Base-by-base conservation (phyloP, 1,140 invertebrate genomes). In the Drosophila bifasciata region DNA sequence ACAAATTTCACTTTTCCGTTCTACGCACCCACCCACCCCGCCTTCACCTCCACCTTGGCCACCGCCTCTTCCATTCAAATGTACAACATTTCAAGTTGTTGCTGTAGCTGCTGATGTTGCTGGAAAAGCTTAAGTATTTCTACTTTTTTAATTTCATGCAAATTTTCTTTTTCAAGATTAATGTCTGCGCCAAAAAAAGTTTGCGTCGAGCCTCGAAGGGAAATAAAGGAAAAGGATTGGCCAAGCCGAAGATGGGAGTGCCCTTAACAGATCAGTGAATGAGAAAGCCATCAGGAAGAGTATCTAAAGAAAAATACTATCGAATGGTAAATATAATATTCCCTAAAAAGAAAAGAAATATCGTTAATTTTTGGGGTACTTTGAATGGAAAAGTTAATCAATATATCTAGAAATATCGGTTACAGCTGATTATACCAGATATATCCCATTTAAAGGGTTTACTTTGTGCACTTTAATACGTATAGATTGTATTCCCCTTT, bases 71-170 rank as follows among this genome's bases (percentile, higher is more conserved):
- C 50, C 41, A 41, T 49, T 50, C 43, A 44, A 61, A 53, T 41
- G 44, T n/a, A 19, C 11, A 36, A 36, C 40, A 73, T 57, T 53
- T 39, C 46, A 61, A 73, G 59, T 75, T 64, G 32, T 73, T 58
- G 19, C 57, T 11, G n/a, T n/a, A n/a, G 62, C 50, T 36, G 32
- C 23, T 15, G 23, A 16, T 76, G 40, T 51, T 46, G 41, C 17
- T 73, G 68, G 70, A 44, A 36, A 13, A 72, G 58, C 73, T 77
- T 61, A 86, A 74, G 61, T 80, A 77, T 77, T 77, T 88, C 71
- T 59, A 77, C 77, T 85, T 86, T 81, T 86, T 85, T 86, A 85
- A 85, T 85, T 85, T 85, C 81, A 85, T 85, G 81, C 81, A 85
- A 85, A 85, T 85, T 85, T 85, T 85, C 81, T 75, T 85, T 68